These are phyloP conservation scores for Mesoligia furuncula DNA, from an alignment of 2,888 invertebrate genomes.

Conservation along the genomic window DNA sequence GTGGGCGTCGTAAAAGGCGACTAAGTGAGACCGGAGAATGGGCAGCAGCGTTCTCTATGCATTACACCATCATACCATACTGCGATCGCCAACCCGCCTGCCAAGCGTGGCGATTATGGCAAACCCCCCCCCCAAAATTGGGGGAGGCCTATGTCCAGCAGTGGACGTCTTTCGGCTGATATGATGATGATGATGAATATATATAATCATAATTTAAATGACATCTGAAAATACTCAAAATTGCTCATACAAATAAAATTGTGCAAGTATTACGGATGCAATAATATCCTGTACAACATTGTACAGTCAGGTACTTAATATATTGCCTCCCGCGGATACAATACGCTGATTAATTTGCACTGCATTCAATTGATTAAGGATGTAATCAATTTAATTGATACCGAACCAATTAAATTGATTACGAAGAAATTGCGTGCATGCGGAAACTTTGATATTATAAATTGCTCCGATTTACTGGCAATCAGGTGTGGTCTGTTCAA, in stretches of 20 bases:
- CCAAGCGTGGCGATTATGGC: no score
- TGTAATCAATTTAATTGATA: constrained; percentile 39
- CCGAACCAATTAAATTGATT: constrained; percentile 44
- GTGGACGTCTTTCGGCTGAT: no score
- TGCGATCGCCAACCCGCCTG: no score
- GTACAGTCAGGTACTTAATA: constrained; percentile 24
- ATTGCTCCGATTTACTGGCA: constrained; percentile 26
- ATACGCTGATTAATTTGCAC: constrained; percentile 18
- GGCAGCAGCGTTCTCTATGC: no score
- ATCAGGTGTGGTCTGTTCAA: neutral
- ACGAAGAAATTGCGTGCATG: constrained; percentile 45
- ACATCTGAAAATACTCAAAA: constrained; percentile 7
- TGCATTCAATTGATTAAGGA: constrained; percentile 42
- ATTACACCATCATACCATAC: no score
- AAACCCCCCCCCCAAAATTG: no score
- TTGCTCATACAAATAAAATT: neutral
- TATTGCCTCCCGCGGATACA: constrained; percentile 43
- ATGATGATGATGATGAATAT: no score
- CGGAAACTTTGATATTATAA: constrained; percentile 17
- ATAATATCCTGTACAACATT: constrained; percentile 26
- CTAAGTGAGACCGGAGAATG: no score
- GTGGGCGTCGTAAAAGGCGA: no score
- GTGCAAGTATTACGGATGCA: constrained; percentile 13
- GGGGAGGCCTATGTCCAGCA: no score
- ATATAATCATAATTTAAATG: constrained; percentile 13